Base-by-base conservation (phyloP, 92 coral and sea anemone genomes). In the Montipora capitata region DNA sequence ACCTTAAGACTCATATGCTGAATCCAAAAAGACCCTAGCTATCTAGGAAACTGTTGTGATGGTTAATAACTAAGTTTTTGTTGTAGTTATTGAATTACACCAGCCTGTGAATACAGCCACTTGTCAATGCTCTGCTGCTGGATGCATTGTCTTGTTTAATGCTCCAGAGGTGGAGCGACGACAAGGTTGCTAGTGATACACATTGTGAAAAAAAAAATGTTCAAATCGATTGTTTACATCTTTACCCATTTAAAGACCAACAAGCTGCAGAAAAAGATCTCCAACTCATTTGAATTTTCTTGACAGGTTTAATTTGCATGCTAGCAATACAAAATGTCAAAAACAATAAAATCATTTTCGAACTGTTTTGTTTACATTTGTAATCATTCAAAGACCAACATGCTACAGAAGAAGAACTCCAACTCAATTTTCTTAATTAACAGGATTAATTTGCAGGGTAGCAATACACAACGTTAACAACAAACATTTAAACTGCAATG, bases 1-100 rank as follows among this genome's bases (percentile, higher is more conserved):
- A n/a, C n/a, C n/a, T n/a, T n/a, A n/a, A n/a, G n/a, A n/a, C 72
- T 83, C 51, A 83, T 73, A 84, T 84, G 88, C 72, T 84, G 81
- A 84, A 74, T 84, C 73, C 39, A 49, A 45, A 59, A 84, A 74
- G 11, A 40, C 79, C 79, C 79, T 74, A 52, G 20, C 79, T 75
- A 48, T 75, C 79, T 75, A 43, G 42, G 63, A 74, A 74, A 74
- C 80, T 76, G 80, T 76, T 76, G 80, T 76, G 80, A 54, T 76
- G 66, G 49, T 44, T 44, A 44, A 44, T 44, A 44, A 44, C 71
- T 78, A 82, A 82, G 77, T 82, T 82, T 82, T 82, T 72, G 72
- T 58, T 83, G 87, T 83, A 72, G 78, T 83, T 83, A 72, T 73
- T 74, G 74, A 84, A 73, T 61, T 84, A 18, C 82, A 10, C 72